A percentile compares a stretch with the other conserved stretches of the same genome.
Conservation (phyloP, 2,113 vertebrate genomes). For the Romanogobio albipinnatus region DNA sequence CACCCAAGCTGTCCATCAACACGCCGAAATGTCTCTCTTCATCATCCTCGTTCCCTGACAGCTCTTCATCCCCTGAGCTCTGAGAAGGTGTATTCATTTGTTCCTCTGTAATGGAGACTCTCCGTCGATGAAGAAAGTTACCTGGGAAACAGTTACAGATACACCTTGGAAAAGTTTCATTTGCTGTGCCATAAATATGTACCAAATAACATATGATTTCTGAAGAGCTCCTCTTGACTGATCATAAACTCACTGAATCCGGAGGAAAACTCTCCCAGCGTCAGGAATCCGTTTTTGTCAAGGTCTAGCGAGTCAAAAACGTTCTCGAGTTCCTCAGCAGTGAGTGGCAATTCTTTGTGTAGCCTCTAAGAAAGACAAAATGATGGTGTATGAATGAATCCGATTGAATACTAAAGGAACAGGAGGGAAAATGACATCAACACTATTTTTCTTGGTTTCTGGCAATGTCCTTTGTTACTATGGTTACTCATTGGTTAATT, state of each 20-base stretch:
- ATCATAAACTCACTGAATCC: conserved; percentile 85
- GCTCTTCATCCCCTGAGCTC: conserved; percentile 69
- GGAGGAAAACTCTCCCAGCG: conserved; percentile 84
- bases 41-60: conserved; percentile 70
- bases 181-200: neutral
- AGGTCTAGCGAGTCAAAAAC: conserved; percentile 90
- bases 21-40: conserved; percentile 85
- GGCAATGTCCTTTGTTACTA: too few species aligned
- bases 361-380: conserved; percentile 68
- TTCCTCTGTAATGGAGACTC: conserved; percentile 69
- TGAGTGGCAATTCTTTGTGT: conserved; percentile 83
- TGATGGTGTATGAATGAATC: too few species aligned
- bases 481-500: too few species aligned
- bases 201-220: too few species aligned
- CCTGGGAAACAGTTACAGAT: conserved; percentile 68
- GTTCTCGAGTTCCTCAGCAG: conserved; percentile 86
- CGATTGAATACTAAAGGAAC: neutral
- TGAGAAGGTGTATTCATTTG: conserved; percentile 45
- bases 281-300: conserved; percentile 84
- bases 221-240: neutral
- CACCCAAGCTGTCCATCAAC: conserved; percentile 87
- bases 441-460: neutral
- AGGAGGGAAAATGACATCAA: neutral
- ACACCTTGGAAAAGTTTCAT: neutral
- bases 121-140: conserved; percentile 82